These are phyloP conservation scores for Epinotia nisella DNA, from an alignment of 2,888 invertebrate species.

Conservation along the genomic window DNA sequence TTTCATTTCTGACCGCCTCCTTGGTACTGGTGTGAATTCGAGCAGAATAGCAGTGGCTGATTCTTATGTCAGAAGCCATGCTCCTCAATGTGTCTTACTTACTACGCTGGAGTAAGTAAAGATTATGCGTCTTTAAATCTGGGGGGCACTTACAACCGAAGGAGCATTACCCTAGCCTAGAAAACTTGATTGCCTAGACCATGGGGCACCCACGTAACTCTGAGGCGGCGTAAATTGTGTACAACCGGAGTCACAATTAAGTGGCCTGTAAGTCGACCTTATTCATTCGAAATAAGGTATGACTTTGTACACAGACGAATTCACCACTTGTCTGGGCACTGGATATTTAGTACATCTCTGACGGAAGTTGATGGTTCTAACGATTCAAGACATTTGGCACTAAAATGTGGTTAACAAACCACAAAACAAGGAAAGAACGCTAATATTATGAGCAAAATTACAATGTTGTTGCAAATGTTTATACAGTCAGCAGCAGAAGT, in stretches of 20 bases:
- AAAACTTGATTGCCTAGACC: slow-evolving; percentile 32
- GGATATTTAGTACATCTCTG: background rate
- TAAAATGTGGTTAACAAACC: background rate
- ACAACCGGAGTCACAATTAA: slow-evolving; percentile 4
- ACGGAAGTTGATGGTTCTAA: slow-evolving; percentile 5
- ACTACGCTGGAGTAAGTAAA: too few relatives aligned
- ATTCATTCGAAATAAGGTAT: background rate
- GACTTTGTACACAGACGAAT: background rate
- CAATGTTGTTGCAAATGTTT: background rate
- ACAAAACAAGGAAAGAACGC: slow-evolving; percentile 8
- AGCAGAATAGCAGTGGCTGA: too few relatives aligned
- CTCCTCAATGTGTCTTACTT: too few relatives aligned
- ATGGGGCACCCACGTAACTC: slow-evolving; percentile 36
- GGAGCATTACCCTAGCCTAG: slow-evolving; percentile 12
- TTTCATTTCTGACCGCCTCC: too few relatives aligned
- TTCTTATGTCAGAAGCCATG: too few relatives aligned
- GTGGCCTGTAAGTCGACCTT: background rate
- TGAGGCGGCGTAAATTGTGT: slow-evolving; percentile 52
- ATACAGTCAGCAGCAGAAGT: too few relatives aligned
- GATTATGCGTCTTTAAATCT: background rate
- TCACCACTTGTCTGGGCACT: background rate
- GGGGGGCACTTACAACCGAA: background rate
- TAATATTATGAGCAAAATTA: background rate
- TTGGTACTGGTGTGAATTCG: too few relatives aligned
- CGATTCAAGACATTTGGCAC: slow-evolving; percentile 7